These are phyloP conservation scores for Lampris megalopsis DNA, from an alignment of 2,113 vertebrate species.

Conservation along the genomic window DNA sequence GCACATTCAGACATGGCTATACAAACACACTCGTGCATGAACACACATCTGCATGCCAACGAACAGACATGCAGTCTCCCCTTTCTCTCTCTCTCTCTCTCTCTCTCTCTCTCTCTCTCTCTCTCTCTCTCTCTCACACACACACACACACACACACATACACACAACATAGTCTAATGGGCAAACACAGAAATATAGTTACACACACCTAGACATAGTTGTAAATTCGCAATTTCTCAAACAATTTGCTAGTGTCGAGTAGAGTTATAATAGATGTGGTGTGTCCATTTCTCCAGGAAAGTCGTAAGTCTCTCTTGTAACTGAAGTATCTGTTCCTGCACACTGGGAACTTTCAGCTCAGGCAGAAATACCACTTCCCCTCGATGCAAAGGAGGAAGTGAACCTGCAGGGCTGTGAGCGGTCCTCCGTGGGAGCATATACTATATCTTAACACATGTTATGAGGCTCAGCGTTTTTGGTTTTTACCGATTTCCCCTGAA, in stretches of 20 bases:
- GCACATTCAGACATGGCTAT: constrained; percentile 6
- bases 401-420: not conserved
- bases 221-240: not conserved
- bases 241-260: too few relatives aligned
- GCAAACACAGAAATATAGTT: too few relatives aligned
- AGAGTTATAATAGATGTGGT: not conserved
- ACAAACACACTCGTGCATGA: too few relatives aligned
- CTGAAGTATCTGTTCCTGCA: constrained; percentile 1
- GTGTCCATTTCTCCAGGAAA: not conserved
- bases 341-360: not conserved
- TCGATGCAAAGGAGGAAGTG: not conserved
- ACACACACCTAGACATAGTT: not conserved
- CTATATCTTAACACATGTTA: not conserved
- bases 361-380: not conserved
- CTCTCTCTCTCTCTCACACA: too few relatives aligned
- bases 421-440: not conserved
- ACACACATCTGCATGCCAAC: constrained; percentile 30
- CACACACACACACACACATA: constrained; percentile 31
- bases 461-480: too few relatives aligned
- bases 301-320: not conserved
- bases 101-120: too few relatives aligned
- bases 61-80: too few relatives aligned
- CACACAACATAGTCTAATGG: too few relatives aligned
- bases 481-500: too few relatives aligned
- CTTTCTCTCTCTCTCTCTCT: too few relatives aligned